Evolutionary conservation across 2,797 vertebrate genomes (phyloP), one percentile per base, ranked within the genome.

Genomic region (Mus caroli): DNA sequence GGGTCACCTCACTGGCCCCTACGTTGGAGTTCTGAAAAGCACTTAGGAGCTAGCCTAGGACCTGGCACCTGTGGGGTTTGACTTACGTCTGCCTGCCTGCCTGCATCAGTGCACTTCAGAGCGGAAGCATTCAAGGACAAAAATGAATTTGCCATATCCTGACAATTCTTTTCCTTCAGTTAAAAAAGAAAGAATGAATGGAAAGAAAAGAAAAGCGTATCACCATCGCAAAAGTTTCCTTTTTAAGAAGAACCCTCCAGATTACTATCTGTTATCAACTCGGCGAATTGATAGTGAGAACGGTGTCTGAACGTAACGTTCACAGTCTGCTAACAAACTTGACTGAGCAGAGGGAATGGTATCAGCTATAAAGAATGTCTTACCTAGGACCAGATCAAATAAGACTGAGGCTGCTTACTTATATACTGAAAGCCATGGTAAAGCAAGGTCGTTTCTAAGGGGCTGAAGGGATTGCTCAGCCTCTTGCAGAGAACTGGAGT

Each of bases 121-220:
- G 56, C 31, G 89, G 91, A 69, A 87, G 62, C 10, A 67, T 71
- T 91, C 50, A 24, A 79, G 90, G 37, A 69, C 86, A 67, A 88
- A 96, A 96, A 80, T 79, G 67, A 90, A 94, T 54, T 88, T 62
- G 77, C 67, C n/a, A 69, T 93, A 93, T 95, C 73, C 73, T 90
- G n/a, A 71, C 28, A 88, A 78, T 88, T 90, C 26, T 20, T 88
- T 83, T 85, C 40, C 83, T 67, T 84, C 28, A 34, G 82, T 50
- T 22, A 85, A 5, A 43, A 64, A 84, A 46, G 8, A 46, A 9
- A 46, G 8, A 46, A 46, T 7, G 46, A 6, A 46, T 4, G 5
- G 43, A 34, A 64, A 7, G 13, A 28, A 62, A 11, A 19, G 24
- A 43, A 62, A 67, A 50, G 22, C 28, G 24, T 50, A 67, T 12